phyloP scores from a whole-genome alignment of 2,113 vertebrate species.

The Entosphenus tridentatus region DNA sequence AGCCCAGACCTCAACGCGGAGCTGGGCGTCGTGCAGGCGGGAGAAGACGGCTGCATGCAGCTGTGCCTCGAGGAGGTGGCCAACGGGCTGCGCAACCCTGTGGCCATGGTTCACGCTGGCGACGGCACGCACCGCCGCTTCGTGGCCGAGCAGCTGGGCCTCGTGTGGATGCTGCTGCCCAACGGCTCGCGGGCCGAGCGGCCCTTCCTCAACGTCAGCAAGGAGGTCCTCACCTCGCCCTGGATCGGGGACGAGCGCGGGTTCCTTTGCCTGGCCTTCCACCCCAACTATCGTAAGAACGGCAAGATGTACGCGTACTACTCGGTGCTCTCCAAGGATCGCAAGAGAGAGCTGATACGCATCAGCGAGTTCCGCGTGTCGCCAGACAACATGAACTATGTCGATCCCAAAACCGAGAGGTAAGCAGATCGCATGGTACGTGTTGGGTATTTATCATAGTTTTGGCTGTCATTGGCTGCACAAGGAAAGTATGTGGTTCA shows the following conservation, averaged over 20 bases:
- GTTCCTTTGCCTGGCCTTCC: slow-evolving; percentile 49
- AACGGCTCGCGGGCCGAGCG: slow-evolving; percentile 31
- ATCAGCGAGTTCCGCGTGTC: slow-evolving; percentile 43
- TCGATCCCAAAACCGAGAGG: slow-evolving; percentile 41
- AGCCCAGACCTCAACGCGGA: slow-evolving; percentile 23
- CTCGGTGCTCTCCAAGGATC: slow-evolving; percentile 23
- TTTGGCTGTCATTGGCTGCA: no score
- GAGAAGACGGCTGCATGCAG: slow-evolving; percentile 31
- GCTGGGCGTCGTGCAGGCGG: slow-evolving; percentile 25
- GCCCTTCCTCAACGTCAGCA: slow-evolving; percentile 44
- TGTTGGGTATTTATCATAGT: no score
- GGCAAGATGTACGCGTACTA: slow-evolving; percentile 51
- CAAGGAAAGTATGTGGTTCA: no score
- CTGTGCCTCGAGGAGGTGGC: slow-evolving; percentile 42
- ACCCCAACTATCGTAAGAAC: slow-evolving; percentile 33
- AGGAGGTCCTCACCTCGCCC: slow-evolving; percentile 27
- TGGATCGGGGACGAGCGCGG: slow-evolving; percentile 52
- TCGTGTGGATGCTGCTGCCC: slow-evolving; percentile 40
- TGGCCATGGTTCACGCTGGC: slow-evolving; percentile 31
- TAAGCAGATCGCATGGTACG: slow-evolving; percentile 12
- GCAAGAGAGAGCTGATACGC: slow-evolving; percentile 29
- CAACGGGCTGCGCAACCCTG: slow-evolving; percentile 36
- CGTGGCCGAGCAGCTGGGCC: slow-evolving; percentile 37
- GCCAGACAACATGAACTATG: slow-evolving; percentile 30
- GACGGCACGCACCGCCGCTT: slow-evolving; percentile 40